These are phyloP conservation scores for Cnemophilus loriae DNA, from an alignment of 2,113 vertebrate genomes.

Conservation along the genomic window DNA sequence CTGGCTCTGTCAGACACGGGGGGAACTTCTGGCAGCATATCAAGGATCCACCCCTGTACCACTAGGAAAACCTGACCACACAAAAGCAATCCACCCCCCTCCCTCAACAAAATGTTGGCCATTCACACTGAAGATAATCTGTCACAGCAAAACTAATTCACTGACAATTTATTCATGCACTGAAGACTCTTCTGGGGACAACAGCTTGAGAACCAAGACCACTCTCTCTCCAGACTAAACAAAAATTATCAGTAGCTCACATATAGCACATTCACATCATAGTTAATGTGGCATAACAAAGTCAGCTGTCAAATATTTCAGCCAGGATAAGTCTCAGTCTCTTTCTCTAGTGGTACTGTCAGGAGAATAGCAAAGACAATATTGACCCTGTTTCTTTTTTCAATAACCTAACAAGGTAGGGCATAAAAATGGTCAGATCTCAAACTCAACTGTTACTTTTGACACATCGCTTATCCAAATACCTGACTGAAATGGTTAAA, in stretches of 20 bases:
- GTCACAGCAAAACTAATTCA: neutral
- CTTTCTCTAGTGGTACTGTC: neutral
- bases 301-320: neutral
- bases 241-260: conserved; percentile 19
- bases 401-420: neutral
- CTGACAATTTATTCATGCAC: neutral
- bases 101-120: neutral
- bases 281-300: conserved; percentile 18
- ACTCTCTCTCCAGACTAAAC: neutral
- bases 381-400: neutral
- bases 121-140: neutral
- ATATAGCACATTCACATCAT: neutral
- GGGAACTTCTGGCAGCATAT: neutral
- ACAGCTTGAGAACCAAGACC: neutral
- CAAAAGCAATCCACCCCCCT: accelerated
- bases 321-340: neutral
- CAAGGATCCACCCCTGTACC: neutral
- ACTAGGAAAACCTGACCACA: accelerated
- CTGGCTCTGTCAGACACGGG: neutral
- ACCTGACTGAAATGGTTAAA: neutral
- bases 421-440: neutral
- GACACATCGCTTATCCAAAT: neutral
- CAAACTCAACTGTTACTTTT: neutral
- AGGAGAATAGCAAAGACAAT: neutral
- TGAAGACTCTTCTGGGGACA: neutral